Conservation (phyloP, 2,797 vertebrate genomes). For the Clarias pachynema region DNA sequence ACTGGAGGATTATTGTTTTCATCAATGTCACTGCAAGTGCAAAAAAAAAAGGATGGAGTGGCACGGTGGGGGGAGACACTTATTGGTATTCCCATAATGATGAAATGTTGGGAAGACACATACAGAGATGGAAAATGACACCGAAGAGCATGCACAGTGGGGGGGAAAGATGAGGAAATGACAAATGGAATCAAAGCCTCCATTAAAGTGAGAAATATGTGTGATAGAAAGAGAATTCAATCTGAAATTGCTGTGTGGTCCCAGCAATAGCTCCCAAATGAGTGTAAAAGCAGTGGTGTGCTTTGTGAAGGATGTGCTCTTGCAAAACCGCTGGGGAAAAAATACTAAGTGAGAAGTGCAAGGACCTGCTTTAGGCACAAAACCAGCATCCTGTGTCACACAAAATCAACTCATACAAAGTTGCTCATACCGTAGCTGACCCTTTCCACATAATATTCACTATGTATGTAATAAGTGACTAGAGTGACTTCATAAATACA, state of each 20-base stretch:
- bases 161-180: background rate
- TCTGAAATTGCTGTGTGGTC: conserved; percentile 13
- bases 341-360: conserved; percentile 4
- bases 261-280: background rate
- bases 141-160: conserved; percentile 17
- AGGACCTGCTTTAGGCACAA: conserved; percentile 31
- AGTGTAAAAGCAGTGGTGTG: conserved; percentile 2
- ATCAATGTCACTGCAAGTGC: conserved; percentile 35
- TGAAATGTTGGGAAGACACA: conserved; percentile 15
- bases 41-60: conserved; percentile 7
- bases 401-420: conserved; percentile 22
- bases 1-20: conserved; percentile 45
- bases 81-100: conserved; percentile 23
- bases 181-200: conserved; percentile 26
- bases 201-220: background rate
- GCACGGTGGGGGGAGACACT: background rate
- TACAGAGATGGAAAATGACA: background rate
- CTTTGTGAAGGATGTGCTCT: conserved; percentile 24
- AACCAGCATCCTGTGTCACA: conserved; percentile 27
- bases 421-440: conserved; percentile 25
- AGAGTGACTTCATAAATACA: conserved; percentile 2
- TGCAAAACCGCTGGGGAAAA: conserved; percentile 27
- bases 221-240: background rate
- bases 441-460: background rate
- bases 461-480: background rate